Evolutionary conservation across 2,888 invertebrate species (phyloP).

Genomic region (Drosophila austrosaltans): DNA sequence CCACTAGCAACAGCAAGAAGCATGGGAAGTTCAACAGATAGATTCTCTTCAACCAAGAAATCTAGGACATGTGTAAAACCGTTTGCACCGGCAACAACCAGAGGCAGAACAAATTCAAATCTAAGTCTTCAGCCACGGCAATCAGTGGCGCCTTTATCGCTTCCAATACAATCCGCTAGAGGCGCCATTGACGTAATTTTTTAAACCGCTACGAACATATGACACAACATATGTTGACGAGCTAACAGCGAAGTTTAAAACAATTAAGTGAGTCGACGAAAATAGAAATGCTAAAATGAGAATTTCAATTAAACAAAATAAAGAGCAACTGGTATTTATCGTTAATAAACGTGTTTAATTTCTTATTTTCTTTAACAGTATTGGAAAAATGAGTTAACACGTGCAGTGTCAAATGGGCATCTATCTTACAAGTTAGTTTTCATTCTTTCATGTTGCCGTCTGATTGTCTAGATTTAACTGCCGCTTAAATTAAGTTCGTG

Average conservation of each 20-base stretch:
- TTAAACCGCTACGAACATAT: not conserved
- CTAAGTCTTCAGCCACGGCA: not conserved
- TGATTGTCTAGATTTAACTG: too few species aligned
- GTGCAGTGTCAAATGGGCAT: not conserved
- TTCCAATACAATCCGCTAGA: not conserved
- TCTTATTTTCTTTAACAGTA: too few species aligned
- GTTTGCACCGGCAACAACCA: not conserved
- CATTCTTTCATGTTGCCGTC: too few species aligned
- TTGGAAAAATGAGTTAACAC: not conserved
- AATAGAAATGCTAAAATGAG: not conserved
- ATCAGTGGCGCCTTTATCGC: not conserved
- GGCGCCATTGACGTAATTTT: not conserved
- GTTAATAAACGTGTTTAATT: too few species aligned
- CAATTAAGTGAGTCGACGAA: not conserved
- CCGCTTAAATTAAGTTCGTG: too few species aligned
- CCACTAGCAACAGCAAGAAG: too few species aligned
- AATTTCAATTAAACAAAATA: not conserved
- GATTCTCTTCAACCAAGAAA: too few species aligned
- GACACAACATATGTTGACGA: not conserved
- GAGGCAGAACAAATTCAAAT: not conserved
- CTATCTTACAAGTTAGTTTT: too few species aligned
- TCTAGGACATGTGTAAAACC: too few species aligned
- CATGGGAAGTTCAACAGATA: too few species aligned
- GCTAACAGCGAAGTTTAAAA: too few species aligned
- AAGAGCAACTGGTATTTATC: not conserved